Percentiles rank a stretch among this genome's conserved stretches.
Conservation (phyloP, 1,140 invertebrate genomes). For the Drosophila sucinea region DNA sequence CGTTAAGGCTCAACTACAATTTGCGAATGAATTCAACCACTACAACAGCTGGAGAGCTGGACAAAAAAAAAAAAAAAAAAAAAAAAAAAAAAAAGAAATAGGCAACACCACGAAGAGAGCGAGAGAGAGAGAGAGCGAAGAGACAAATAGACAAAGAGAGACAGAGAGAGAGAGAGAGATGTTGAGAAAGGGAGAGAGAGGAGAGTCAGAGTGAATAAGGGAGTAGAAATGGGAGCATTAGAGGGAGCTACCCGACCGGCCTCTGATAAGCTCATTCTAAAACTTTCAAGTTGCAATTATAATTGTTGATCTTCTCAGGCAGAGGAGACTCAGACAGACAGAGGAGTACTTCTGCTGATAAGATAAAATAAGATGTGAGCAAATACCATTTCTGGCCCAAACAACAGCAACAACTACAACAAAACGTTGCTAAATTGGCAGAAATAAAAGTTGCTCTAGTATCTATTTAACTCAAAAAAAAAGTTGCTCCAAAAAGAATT, state of each 20-base stretch:
- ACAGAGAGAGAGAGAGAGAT: not conserved
- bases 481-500: constrained; percentile 21
- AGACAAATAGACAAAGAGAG: not conserved
- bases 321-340: constrained; percentile 16
- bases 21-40: constrained; percentile 58
- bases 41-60: constrained; percentile 42
- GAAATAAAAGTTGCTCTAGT: not conserved
- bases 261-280: constrained; percentile 48
- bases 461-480: not conserved
- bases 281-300: constrained; percentile 41
- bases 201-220: constrained; percentile 4
- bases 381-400: constrained; percentile 25
- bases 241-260: no score
- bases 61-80: constrained; percentile 15
- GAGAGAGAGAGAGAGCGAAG: constrained; percentile 31
- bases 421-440: not conserved
- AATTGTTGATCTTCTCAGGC: constrained; percentile 9
- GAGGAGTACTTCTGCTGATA: constrained; percentile 15
- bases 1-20: constrained; percentile 73
- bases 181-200: constrained; percentile 33
- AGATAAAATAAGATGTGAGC: constrained; percentile 44
- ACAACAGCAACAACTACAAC: constrained; percentile 5
- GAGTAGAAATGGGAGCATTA: not conserved
- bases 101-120: constrained; percentile 6
- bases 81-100: not conserved